Percentiles rank a stretch among this genome's conserved stretches.
These are phyloP conservation scores for Podiceps cristatus DNA, from an alignment of 2,113 vertebrate species.

Conservation along the genomic window DNA sequence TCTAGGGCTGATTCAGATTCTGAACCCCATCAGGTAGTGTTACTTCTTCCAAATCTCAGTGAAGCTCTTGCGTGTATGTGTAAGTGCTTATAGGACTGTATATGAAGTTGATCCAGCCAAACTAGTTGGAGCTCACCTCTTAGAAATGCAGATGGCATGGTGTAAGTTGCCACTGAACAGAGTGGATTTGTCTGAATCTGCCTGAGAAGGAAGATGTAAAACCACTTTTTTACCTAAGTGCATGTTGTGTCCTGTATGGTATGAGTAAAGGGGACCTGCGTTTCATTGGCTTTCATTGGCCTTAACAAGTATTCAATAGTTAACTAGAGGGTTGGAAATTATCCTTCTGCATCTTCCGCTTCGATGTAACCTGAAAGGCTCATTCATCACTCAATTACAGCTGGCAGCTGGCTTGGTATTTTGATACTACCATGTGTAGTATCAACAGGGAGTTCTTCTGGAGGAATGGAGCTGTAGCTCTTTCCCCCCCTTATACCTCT, in stretches of 20 bases:
- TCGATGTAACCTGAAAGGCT: constrained; percentile 60
- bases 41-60: neutral
- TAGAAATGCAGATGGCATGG: neutral
- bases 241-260: neutral
- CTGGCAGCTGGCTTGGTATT: constrained; percentile 78
- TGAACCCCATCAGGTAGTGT: neutral
- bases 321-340: neutral
- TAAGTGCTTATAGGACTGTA: no score
- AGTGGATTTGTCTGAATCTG: neutral
- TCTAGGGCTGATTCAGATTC: neutral
- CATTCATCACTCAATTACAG: constrained; percentile 84
- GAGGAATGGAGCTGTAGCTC: neutral
- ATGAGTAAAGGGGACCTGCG: neutral
- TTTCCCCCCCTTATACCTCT: neutral
- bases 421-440: constrained; percentile 66
- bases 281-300: neutral
- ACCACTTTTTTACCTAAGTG: neutral
- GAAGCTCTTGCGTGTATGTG: neutral
- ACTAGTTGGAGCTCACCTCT: neutral
- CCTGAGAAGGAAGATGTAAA: neutral
- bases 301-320: neutral
- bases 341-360: neutral
- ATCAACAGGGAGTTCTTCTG: constrained; percentile 43
- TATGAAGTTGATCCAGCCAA: neutral
- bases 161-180: neutral